These are phyloP conservation scores for Nanorana parkeri DNA, from an alignment of 2,113 vertebrate genomes.

Conservation along the genomic window DNA sequence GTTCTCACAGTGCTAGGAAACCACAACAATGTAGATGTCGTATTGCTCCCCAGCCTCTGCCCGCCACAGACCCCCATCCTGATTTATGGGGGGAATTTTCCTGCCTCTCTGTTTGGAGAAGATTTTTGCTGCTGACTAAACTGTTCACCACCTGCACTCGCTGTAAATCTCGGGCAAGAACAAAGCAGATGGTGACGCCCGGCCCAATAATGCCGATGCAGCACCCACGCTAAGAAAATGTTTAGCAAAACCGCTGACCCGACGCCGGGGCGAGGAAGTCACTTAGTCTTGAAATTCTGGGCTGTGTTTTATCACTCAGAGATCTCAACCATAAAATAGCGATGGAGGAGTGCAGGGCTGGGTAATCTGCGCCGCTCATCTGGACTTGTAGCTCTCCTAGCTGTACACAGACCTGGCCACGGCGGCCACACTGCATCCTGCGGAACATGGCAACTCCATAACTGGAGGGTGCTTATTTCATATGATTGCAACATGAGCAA, in stretches of 20 bases:
- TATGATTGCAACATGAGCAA: too few relatives aligned
- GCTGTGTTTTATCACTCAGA: neutral
- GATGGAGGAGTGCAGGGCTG: too few relatives aligned
- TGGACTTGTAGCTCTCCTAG: too few relatives aligned
- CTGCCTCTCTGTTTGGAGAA: slow-evolving; percentile 34
- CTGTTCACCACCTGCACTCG: slow-evolving; percentile 36
- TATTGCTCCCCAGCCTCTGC: neutral
- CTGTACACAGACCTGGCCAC: too few relatives aligned
- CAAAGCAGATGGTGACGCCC: slow-evolving; percentile 15
- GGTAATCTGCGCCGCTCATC: too few relatives aligned
- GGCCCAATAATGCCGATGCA: neutral
- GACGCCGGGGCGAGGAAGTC: neutral
- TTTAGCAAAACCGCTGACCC: slow-evolving; percentile 21
- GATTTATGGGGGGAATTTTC: slow-evolving; percentile 26
- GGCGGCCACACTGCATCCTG: too few relatives aligned
- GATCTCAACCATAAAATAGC: neutral
- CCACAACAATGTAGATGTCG: neutral
- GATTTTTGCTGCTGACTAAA: slow-evolving; percentile 29
- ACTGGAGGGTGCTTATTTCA: too few relatives aligned
- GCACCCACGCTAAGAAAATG: slow-evolving; percentile 14
- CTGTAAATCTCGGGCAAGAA: slow-evolving; percentile 18
- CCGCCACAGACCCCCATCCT: neutral
- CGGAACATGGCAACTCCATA: too few relatives aligned
- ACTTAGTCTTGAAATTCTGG: neutral
- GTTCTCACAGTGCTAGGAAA: neutral